Evolutionary conservation across 2,888 invertebrate species (phyloP).

Genomic region (Imbricaverruca yamaguchii): DNA sequence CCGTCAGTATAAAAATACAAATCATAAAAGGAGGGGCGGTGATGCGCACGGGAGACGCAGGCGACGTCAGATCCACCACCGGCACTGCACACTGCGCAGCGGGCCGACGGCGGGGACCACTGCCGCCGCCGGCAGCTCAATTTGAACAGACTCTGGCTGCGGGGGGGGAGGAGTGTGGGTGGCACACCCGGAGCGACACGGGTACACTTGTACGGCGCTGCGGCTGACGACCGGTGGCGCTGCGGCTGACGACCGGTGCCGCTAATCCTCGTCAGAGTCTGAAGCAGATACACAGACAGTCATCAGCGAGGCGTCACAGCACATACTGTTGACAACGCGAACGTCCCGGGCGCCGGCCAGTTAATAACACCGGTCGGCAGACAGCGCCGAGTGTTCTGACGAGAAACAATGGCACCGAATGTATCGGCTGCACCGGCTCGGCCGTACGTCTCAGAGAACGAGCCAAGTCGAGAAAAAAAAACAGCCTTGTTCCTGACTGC

Average conservation of each 20-base stretch:
- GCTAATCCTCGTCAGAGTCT: neutral
- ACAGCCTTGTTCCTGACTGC: no score
- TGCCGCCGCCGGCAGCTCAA: neutral
- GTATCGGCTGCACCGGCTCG: no score
- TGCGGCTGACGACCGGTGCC: neutral
- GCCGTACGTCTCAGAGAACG: no score
- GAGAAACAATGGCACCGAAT: no score
- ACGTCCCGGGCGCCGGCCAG: no score
- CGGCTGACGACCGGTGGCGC: neutral
- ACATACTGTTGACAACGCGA: neutral
- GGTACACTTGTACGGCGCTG: neutral
- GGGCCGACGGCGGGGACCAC: neutral
- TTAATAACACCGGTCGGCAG: no score
- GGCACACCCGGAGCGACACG: no score
- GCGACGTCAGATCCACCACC: neutral
- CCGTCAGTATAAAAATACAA: constrained; percentile 19
- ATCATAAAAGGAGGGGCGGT: neutral
- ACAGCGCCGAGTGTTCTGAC: no score
- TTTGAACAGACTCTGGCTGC: neutral
- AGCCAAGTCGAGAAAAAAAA: no score
- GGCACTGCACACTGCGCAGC: neutral
- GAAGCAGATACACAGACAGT: neutral
- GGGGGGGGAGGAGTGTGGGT: neutral
- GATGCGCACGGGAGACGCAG: no score
- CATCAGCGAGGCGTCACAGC: neutral